phyloP scores from a whole-genome alignment of 2,797 vertebrate genomes.

The Cygnus olor region DNA sequence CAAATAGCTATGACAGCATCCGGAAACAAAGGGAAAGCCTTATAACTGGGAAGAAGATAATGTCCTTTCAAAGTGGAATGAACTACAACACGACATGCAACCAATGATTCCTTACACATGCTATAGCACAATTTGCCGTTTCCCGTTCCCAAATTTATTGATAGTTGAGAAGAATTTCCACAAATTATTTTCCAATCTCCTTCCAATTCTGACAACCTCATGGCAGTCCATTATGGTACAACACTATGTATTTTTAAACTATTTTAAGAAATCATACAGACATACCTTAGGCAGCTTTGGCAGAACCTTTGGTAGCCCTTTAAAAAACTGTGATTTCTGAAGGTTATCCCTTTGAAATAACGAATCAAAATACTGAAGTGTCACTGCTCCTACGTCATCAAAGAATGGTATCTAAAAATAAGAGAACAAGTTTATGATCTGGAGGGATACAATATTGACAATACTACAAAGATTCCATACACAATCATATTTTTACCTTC shows the following conservation, averaged over 20 bases:
- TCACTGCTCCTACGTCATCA: constrained; percentile 94
- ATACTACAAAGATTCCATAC: background rate
- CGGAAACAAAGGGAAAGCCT: background rate
- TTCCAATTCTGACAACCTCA: background rate
- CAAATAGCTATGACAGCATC: background rate
- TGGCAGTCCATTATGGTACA: background rate
- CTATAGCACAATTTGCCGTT: background rate
- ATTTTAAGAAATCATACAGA: background rate
- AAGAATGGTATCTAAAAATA: constrained; percentile 94
- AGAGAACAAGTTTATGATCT: constrained; percentile 47
- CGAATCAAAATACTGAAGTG: constrained; percentile 97
- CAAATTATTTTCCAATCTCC: background rate
- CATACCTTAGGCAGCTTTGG: constrained; percentile 96
- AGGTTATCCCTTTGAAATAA: constrained; percentile 98
- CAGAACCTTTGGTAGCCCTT: constrained; percentile 96
- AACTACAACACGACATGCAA: background rate
- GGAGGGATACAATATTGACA: background rate
- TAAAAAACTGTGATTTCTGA: constrained; percentile 99
- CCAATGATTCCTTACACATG: background rate
- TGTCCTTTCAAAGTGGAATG: background rate
- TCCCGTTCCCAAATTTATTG: background rate
- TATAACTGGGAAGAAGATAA: background rate
- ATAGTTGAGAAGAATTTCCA: background rate
- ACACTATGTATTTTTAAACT: background rate
- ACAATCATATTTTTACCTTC: background rate